Conservation (phyloP, 2,113 vertebrate species). For the Thalassoma bifasciatum region DNA sequence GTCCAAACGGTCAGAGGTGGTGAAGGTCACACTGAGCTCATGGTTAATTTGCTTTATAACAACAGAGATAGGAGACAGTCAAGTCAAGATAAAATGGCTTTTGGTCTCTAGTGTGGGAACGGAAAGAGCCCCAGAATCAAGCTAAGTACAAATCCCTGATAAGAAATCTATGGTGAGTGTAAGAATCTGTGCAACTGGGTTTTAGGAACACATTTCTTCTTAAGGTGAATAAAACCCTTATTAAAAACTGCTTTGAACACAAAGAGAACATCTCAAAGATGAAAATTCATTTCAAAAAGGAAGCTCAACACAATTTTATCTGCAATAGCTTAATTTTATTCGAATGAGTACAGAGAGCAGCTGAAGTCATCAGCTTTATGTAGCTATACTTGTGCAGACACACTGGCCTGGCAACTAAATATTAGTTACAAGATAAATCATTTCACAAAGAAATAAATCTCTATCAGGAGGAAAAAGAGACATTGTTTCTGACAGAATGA, state of each 20-base stretch:
- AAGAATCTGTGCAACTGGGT: neutral
- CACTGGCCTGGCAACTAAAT: conserved; percentile 87
- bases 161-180: neutral
- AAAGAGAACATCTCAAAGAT: neutral
- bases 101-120: neutral
- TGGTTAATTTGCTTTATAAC: neutral
- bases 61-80: too few species aligned
- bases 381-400: conserved; percentile 83
- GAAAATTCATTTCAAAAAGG: neutral
- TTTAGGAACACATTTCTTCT: too few species aligned
- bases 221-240: too few species aligned
- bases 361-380: conserved; percentile 41
- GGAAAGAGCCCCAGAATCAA: too few species aligned
- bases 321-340: conserved; percentile 63
- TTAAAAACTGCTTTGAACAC: neutral
- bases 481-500: conserved; percentile 70
- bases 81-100: neutral
- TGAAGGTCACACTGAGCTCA: conserved; percentile 4
- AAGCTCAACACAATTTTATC: neutral
- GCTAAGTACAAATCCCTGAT: neutral
- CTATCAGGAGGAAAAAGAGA: conserved; percentile 56
- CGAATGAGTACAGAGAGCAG: conserved; percentile 42
- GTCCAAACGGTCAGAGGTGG: neutral
- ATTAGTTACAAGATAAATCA: conserved; percentile 81
- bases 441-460: conserved; percentile 79